Evolutionary conservation across 1,140 invertebrate species (phyloP), one percentile per base, ranked within the genome.

Genomic region (Bactericera cockerelli): DNA sequence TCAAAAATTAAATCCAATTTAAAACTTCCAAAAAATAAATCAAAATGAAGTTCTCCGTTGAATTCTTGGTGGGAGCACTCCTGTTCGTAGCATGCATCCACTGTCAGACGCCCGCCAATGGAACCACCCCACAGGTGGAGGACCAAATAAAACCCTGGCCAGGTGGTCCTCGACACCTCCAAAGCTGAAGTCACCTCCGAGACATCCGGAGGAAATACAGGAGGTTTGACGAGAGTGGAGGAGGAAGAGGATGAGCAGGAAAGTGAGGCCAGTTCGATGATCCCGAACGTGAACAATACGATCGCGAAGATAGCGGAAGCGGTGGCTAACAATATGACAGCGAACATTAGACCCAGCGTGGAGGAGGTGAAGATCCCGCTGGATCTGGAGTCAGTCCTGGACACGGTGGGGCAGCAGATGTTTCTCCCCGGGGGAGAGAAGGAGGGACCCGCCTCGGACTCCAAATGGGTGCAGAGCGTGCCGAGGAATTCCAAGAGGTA

Each of bases 391-490:
- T 4, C 42, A 8, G 42, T 49, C 8, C 22, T 49, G n/a, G 42
- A 49, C 8, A 49, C 6, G n/a, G 42, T 49, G 6, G 42, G 42
- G 19, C n/a, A 49, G 22, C 42, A 49, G 22, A 49, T 49, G 42
- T 49, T 49, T 49, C n/a, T 22, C 19, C 42, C n/a, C n/a, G 42
- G 8, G 8, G 42, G 22, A 19, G 42, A 49, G 19, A 4, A 22
- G n/a, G 22, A 49, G n/a, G 8, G 42, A n/a, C 13, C 28, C n/a
- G 19, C 8, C 4, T 49, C 42, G 3, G 22, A 8, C 3, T 49
- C 42, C n/a, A 49, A n/a, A 49, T 49, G 42, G 42, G 22, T 49
- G 4, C 42, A 49, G n/a, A 49, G n/a, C 19, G 42, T 49, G n/a
- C 42, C 42, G n/a, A 49, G 42, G 22, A 16, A 49, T 19, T n/a